Percentiles rank a stretch among this genome's conserved stretches.
Evolutionary conservation across 2,797 vertebrate species (phyloP).

Genomic region (Molossus molossus): DNA sequence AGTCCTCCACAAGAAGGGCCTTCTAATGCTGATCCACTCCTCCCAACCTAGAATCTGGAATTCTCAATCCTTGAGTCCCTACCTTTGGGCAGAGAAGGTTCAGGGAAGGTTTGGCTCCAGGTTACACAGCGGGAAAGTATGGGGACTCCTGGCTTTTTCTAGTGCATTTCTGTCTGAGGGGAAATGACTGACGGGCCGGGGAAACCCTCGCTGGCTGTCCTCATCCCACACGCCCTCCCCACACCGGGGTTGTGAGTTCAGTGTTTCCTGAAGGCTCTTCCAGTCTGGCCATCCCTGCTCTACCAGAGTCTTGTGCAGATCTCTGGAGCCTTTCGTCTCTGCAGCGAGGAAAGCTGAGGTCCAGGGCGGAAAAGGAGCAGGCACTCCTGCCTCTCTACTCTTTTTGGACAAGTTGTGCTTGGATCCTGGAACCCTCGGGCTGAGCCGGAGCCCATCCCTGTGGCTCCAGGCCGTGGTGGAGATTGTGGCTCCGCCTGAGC

Average conservation of each 20-base stretch:
- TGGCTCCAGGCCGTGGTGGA: neutral
- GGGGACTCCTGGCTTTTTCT: neutral
- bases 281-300: neutral
- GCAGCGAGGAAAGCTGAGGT: neutral
- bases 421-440: neutral
- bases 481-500: neutral
- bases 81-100: conserved; percentile 3
- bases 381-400: neutral
- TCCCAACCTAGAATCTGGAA: conserved; percentile 11
- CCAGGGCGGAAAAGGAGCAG: neutral
- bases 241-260: neutral
- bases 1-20: neutral
- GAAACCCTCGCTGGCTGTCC: neutral
- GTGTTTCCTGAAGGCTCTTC: neutral
- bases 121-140: neutral
- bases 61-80: neutral
- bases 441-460: neutral
- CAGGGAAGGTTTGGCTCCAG: conserved; percentile 1
- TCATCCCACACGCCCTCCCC: neutral
- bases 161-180: neutral
- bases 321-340: conserved; percentile 55
- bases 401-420: rapidly evolving
- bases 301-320: neutral
- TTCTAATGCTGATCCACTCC: neutral
- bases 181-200: neutral